These are phyloP conservation scores for Rhabdornis inornatus DNA, from an alignment of 2,113 vertebrate species.

Conservation along the genomic window DNA sequence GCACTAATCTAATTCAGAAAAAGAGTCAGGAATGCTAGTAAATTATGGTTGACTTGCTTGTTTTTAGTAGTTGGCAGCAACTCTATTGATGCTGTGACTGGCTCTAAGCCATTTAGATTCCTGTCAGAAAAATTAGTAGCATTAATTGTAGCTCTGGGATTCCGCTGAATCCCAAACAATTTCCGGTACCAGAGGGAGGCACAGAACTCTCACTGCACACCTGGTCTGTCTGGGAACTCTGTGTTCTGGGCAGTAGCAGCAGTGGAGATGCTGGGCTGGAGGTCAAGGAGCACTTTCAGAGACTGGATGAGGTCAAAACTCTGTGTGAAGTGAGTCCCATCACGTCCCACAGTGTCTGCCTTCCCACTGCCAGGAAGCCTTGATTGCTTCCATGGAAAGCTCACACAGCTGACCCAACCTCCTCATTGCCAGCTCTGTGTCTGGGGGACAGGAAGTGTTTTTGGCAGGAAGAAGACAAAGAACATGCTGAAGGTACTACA, in stretches of 20 bases:
- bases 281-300: neutral
- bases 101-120: neutral
- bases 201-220: neutral
- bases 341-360: neutral
- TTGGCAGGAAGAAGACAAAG: conserved; percentile 9
- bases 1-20: conserved; percentile 19
- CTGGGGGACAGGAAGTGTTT: conserved; percentile 9
- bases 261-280: neutral
- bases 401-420: conserved; percentile 10
- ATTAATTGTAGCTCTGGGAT: conserved; percentile 20
- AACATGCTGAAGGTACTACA: neutral
- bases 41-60: conserved; percentile 21
- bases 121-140: conserved; percentile 28
- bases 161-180: neutral
- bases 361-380: neutral
- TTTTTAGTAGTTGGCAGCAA: conserved; percentile 31
- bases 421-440: neutral
- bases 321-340: conserved; percentile 22
- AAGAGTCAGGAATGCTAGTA: neutral
- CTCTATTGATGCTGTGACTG: conserved; percentile 17
- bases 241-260: neutral
- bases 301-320: conserved; percentile 10
- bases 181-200: neutral
- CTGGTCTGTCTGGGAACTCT: conserved; percentile 44
- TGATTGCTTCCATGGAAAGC: conserved; percentile 3